These are phyloP conservation scores for Scophthalmus maximus DNA, from an alignment of 2,113 vertebrate genomes.

Conservation along the genomic window DNA sequence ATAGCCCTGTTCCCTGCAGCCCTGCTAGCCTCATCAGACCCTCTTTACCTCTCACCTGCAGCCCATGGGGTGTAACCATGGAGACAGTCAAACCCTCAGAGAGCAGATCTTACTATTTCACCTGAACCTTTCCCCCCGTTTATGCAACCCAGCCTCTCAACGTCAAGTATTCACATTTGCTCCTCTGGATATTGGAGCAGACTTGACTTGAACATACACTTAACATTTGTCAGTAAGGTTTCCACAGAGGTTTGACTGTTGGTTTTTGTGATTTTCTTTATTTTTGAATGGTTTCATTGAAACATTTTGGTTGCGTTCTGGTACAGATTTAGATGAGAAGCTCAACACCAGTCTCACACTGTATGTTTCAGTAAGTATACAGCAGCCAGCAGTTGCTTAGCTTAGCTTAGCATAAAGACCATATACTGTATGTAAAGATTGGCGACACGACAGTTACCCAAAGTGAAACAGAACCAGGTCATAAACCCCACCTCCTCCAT, in stretches of 20 bases:
- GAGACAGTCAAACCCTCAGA: conserved; percentile 88
- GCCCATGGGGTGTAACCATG: conserved; percentile 86
- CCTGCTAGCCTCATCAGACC: conserved; percentile 71
- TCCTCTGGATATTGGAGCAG: neutral
- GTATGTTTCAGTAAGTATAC: neutral
- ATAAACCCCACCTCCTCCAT: no score
- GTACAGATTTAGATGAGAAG: neutral
- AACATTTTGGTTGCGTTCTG: neutral
- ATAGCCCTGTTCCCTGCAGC: conserved; percentile 73
- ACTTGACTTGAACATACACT: neutral
- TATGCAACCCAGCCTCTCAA: conserved; percentile 11
- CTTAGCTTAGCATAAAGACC: neutral
- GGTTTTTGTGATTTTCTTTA: neutral
- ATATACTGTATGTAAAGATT: no score
- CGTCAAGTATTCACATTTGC: conserved; percentile 19
- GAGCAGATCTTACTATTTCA: conserved; percentile 47
- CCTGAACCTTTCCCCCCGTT: conserved; percentile 33
- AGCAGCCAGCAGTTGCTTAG: neutral
- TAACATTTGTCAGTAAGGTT: neutral
- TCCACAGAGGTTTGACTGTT: conserved; percentile 71
- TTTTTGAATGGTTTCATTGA: neutral
- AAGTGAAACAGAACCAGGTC: no score
- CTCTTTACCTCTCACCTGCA: conserved; percentile 71
- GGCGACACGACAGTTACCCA: no score
- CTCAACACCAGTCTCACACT: neutral